phyloP scores from a whole-genome alignment of 2,888 invertebrate species.

The Tipula lateralis region DNA sequence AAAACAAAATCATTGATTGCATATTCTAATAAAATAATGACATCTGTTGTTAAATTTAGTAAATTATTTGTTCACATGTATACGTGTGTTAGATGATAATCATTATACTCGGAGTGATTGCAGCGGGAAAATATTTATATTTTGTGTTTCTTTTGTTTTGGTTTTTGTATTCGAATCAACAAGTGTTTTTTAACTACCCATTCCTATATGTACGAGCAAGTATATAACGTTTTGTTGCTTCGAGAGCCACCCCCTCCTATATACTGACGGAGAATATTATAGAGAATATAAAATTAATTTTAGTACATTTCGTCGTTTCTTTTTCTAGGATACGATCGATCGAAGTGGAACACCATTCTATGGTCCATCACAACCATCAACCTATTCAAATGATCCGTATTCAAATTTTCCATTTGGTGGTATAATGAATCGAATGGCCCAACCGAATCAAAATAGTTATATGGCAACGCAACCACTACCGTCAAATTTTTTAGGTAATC shows the following conservation, averaged over 20 bases:
- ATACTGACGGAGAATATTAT: background rate
- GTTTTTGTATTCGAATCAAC: background rate
- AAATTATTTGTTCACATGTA: background rate
- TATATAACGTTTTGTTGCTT: too few relatives aligned
- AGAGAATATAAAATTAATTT: background rate
- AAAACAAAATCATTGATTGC: background rate
- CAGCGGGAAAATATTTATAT: background rate
- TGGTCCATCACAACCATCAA: background rate
- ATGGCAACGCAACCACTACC: constrained; percentile 3
- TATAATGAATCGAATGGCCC: background rate
- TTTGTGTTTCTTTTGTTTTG: background rate
- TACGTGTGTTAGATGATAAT: background rate
- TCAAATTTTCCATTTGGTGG: constrained; percentile 25
- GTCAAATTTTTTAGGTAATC: background rate
- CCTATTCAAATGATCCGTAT: background rate
- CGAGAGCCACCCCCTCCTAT: background rate
- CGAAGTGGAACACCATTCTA: background rate
- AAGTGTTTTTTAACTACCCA: background rate
- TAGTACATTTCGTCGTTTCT: background rate
- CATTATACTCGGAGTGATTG: background rate
- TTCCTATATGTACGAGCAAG: background rate
- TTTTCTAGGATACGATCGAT: background rate
- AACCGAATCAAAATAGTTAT: background rate
- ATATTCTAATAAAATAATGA: background rate
- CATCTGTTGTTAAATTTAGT: background rate